Evolutionary conservation across 2,113 vertebrate species (phyloP).

Genomic region (Romanogobio albipinnatus): DNA sequence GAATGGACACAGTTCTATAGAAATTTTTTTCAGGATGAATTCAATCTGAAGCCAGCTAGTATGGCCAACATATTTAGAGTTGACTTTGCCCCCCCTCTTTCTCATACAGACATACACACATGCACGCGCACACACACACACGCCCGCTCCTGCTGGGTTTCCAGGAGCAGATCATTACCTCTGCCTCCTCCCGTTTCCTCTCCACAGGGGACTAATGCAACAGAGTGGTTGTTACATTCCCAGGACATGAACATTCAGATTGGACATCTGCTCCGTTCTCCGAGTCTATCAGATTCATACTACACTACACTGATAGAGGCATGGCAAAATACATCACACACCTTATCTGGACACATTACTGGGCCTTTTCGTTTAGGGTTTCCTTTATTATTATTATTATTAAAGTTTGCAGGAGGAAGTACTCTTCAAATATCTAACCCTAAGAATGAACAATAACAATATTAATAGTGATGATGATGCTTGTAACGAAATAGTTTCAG

Average conservation of each 20-base stretch:
- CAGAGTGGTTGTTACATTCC: conserved; percentile 65
- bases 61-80: conserved; percentile 11
- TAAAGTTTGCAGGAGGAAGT: neutral
- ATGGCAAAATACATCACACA: neutral
- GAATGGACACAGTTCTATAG: neutral
- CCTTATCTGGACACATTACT: neutral
- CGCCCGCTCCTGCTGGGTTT: conserved; percentile 60
- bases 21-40: neutral
- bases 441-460: neutral
- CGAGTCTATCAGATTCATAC: conserved; percentile 19
- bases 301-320: neutral
- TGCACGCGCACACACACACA: neutral
- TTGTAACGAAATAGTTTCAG: neutral
- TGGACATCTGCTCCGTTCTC: conserved; percentile 59
- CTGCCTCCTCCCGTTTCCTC: conserved; percentile 58
- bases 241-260: conserved; percentile 65
- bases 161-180: conserved; percentile 63
- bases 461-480: neutral
- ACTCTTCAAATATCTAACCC: neutral
- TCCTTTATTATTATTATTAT: neutral
- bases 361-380: neutral
- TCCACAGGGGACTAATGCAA: conserved; percentile 67
- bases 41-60: neutral
- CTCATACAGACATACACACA: neutral
- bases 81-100: neutral